Percentiles rank a stretch among this genome's conserved stretches.
These are phyloP conservation scores for Homarus americanus DNA, from an alignment of 1,140 invertebrate species.

Conservation along the genomic window DNA sequence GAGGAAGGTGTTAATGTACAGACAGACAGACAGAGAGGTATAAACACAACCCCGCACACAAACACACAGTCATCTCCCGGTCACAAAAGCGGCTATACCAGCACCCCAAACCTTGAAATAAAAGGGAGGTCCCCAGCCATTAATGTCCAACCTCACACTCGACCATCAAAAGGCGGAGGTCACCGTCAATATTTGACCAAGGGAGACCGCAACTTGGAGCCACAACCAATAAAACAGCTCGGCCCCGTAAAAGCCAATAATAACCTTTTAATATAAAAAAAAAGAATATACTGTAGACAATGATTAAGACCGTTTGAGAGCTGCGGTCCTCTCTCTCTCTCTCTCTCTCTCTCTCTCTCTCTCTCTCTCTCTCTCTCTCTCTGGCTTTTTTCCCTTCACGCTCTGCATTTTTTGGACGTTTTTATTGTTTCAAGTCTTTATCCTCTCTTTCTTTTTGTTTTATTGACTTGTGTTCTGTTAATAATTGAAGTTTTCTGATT, in stretches of 20 bases:
- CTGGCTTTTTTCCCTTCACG: background rate
- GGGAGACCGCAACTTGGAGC: background rate
- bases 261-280: slow-evolving; percentile 1
- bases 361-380: slow-evolving; percentile 20
- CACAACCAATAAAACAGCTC: background rate
- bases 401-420: background rate
- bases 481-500: no score
- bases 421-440: no score
- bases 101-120: background rate
- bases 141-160: background rate
- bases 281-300: no score
- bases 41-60: no score
- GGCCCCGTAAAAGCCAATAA: background rate
- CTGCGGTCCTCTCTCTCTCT: background rate
- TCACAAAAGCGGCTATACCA: background rate
- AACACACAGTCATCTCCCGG: background rate
- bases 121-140: background rate
- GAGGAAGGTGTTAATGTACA: no score
- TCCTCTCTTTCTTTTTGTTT: no score
- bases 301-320: background rate
- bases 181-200: background rate
- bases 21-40: no score
- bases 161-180: background rate
- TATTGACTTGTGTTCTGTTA: no score
- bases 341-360: slow-evolving; percentile 15